A percentile compares a stretch with the other conserved stretches of the same genome.
Evolutionary conservation across 1,140 invertebrate genomes (phyloP).

Genomic region (Bilobella aurantiaca): DNA sequence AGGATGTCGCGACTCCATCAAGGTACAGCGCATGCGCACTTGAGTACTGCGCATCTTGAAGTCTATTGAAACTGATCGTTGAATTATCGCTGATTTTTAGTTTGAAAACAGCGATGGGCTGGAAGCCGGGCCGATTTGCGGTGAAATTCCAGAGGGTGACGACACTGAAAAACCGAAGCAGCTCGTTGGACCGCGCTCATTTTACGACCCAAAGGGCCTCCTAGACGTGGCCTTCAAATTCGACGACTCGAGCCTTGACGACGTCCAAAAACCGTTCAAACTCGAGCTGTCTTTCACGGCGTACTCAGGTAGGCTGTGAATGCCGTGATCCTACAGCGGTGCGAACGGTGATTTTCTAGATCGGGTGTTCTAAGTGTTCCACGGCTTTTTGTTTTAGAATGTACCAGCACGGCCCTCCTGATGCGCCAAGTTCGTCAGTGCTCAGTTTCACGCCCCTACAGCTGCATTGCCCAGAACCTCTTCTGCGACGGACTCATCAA

Average conservation of each 20-base stretch:
- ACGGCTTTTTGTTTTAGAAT: conserved; percentile 4
- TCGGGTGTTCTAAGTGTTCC: background rate
- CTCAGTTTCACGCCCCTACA: background rate
- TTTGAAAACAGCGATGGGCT: conserved; percentile 16
- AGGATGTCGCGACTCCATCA: conserved; percentile 15
- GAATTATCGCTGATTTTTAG: background rate
- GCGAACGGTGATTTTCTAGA: background rate
- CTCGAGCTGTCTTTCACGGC: conserved; percentile 20
- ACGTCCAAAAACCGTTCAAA: conserved; percentile 9
- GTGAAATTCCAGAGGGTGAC: conserved; percentile 1
- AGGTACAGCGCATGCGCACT: too few species aligned
- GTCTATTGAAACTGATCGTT: background rate
- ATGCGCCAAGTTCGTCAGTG: conserved; percentile 1
- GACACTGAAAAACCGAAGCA: background rate
- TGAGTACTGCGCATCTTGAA: background rate
- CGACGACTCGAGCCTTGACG: conserved; percentile 2
- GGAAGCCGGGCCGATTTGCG: conserved; percentile 18
- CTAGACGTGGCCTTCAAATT: conserved; percentile 19
- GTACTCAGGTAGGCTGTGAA: conserved; percentile 3
- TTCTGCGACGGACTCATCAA: conserved; percentile 26
- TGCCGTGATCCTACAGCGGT: background rate
- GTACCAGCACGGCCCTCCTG: background rate
- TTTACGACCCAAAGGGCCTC: conserved; percentile 20
- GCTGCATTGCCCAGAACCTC: conserved; percentile 13
- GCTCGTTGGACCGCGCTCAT: conserved; percentile 12